Percentiles rank a stretch among this genome's conserved stretches.
Evolutionary conservation across 1,140 invertebrate species (phyloP).

Genomic region (Planococcus citri): DNA sequence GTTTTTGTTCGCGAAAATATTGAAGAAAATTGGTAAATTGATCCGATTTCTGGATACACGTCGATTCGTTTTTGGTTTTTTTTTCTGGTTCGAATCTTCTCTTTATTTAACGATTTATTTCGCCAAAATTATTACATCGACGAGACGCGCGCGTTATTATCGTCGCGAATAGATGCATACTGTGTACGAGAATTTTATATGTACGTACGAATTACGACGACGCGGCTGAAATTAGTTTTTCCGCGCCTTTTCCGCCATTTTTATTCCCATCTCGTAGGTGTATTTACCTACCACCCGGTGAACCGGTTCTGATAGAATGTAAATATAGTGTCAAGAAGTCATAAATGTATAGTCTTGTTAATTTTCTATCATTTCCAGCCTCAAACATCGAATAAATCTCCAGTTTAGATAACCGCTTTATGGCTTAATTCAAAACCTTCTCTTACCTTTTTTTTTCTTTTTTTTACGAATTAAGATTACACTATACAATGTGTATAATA

Average conservation of each 20-base stretch:
- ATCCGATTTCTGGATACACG: not conserved
- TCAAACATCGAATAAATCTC: not conserved
- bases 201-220: not conserved
- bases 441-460: not conserved
- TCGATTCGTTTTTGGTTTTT: too few species aligned
- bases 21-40: conserved; percentile 2
- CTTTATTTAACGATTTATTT: conserved; percentile 7
- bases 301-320: not conserved
- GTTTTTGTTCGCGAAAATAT: not conserved
- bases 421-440: not conserved
- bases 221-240: not conserved
- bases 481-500: too few species aligned
- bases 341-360: not conserved
- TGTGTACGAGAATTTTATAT: not conserved
- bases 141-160: too few species aligned
- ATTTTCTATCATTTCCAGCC: not conserved
- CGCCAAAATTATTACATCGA: not conserved
- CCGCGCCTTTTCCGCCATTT: not conserved
- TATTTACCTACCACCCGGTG: too few species aligned
- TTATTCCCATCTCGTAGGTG: not conserved
- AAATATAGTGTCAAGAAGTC: not conserved
- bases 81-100: too few species aligned
- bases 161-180: too few species aligned
- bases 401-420: not conserved
- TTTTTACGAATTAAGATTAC: too few species aligned